These are phyloP conservation scores for Rutpela maculata DNA, from an alignment of 2,888 invertebrate species.

Conservation along the genomic window DNA sequence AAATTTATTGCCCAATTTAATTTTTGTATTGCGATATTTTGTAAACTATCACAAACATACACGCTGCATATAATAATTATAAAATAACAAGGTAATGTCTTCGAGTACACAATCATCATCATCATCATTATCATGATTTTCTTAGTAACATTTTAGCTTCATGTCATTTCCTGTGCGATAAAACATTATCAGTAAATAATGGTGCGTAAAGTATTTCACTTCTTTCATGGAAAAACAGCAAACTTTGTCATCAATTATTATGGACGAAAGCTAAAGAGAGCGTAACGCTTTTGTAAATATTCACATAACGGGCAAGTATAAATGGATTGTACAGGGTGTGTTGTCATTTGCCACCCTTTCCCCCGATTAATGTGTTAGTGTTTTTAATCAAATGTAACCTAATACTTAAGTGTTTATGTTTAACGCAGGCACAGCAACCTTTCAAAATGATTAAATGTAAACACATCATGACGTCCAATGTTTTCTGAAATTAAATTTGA, in stretches of 20 bases:
- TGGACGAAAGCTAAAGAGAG: slow-evolving; percentile 59
- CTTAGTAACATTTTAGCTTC: neutral
- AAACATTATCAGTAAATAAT: slow-evolving; percentile 19
- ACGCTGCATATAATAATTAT: too few species aligned
- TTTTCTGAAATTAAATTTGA: slow-evolving; percentile 72
- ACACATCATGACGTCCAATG: slow-evolving; percentile 68
- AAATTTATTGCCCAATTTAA: too few species aligned
- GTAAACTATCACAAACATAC: too few species aligned
- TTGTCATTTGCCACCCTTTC: slow-evolving; percentile 65
- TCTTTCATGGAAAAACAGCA: slow-evolving; percentile 19
- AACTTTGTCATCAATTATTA: slow-evolving; percentile 52
- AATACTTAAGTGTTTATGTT: slow-evolving; percentile 72
- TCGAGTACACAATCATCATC: neutral
- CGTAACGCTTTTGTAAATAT: slow-evolving; percentile 63
- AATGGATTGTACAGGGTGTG: slow-evolving; percentile 65
- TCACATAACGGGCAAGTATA: slow-evolving; percentile 58
- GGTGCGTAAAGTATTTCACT: slow-evolving; percentile 15
- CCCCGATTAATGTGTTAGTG: slow-evolving; percentile 71
- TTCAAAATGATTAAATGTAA: slow-evolving; percentile 74
- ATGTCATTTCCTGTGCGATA: slow-evolving; percentile 11
- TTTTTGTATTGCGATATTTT: too few species aligned
- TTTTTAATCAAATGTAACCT: slow-evolving; percentile 73
- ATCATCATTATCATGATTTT: neutral
- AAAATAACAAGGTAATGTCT: neutral
- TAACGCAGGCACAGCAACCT: slow-evolving; percentile 69